Base-by-base conservation (phyloP, 2,888 invertebrate genomes). In the Rhopalosiphum nymphaeae region DNA sequence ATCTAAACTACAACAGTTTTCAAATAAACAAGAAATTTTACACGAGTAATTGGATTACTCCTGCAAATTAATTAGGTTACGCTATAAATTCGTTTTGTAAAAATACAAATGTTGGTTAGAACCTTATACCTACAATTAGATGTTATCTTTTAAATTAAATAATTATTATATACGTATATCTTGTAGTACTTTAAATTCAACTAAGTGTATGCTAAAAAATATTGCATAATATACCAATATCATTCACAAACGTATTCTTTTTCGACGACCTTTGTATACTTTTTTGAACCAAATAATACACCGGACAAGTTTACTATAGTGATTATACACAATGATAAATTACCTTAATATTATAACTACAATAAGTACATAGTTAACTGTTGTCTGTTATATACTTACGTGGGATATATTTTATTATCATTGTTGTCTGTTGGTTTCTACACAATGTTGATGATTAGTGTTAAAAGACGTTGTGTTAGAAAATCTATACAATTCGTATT, bases 181-280 rank as follows among this genome's bases (percentile, higher is more conserved):
- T n/a, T 26, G 49, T 42, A 7, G 42, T 53, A 67, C 42, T 88
- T 92, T 42, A 92, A 88, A 67, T 67, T 49, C 29, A 67, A 53
- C 67, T 53, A 87, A 87, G 87, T 57, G 11, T 56, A 36, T 36
- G 9, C 29, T 56, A 26, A 46, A 57, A 90, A 91, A 78, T 49
- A 78, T 16, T 36, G 26, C 21, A 42, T 88, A 92, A 67, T 92
- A 42, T 29, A 61, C 87, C 49, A 67, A 92, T 92, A 92, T 67
- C 67, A 87, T 92, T 87, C 26, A 53, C 46, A 4, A 85, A n/a
- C 3, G 89, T 61, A 29, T n/a, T 57, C 53, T 11, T 21, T 46
- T 46, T 67, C 25, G n/a, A 46, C 46, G 86, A 57, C 44, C 85
- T 57, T 36, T 26, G 10, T n/a, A 21, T n/a, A n/a, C 29, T 21